Evolutionary conservation across 2,113 vertebrate species (phyloP).

Genomic region (Romanogobio albipinnatus): DNA sequence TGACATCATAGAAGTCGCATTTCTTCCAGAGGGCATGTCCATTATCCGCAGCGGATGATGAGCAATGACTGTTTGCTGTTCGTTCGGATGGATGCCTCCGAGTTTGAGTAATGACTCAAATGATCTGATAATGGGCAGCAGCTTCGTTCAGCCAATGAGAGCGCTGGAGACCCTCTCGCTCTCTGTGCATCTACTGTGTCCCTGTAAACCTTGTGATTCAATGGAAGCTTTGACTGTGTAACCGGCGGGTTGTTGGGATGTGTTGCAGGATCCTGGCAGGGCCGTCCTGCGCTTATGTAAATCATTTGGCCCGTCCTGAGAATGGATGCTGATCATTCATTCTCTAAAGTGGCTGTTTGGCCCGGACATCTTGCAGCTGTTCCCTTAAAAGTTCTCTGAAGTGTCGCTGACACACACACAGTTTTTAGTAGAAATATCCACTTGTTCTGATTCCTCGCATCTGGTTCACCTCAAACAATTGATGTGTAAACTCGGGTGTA

Average conservation of each 20-base stretch:
- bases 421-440: not conserved
- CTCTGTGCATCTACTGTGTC: not conserved
- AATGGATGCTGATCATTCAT: constrained; percentile 13
- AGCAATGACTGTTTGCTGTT: not conserved
- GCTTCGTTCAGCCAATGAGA: not conserved
- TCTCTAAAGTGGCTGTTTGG: constrained; percentile 32
- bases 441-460: not conserved
- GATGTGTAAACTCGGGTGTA: not conserved
- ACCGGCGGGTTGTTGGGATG: not conserved
- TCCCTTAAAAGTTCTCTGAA: not conserved
- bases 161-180: not conserved
- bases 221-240: not conserved
- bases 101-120: not conserved
- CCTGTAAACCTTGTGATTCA: not conserved
- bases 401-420: not conserved
- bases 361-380: not conserved
- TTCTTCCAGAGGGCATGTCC: too few relatives aligned
- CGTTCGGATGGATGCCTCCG: not conserved
- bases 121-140: not conserved
- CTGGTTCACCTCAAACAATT: not conserved
- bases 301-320: not conserved
- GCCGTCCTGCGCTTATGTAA: not conserved
- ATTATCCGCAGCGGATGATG: not conserved
- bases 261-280: constrained; percentile 18
- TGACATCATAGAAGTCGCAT: not conserved